Base-by-base conservation (phyloP, 2,113 vertebrate species). In the Pterophyllum scalare region DNA sequence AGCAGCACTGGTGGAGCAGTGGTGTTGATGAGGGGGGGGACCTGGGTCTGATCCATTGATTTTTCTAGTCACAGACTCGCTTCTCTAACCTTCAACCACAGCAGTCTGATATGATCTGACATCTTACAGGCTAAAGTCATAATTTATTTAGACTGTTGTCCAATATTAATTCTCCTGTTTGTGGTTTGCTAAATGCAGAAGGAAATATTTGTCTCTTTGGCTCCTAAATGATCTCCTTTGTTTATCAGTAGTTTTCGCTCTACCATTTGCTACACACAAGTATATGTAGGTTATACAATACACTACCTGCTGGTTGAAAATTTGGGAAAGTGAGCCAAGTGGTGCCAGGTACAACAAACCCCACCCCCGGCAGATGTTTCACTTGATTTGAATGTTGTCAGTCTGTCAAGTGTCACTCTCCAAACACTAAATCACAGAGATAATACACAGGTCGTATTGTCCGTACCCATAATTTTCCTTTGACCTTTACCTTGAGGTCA, bases 131-230 rank as follows among this genome's bases (percentile, higher is more conserved):
- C 43, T 28, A 52, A 49, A 43, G 19, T 70, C 65, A 70, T 70
- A 19, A 70, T 52, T 70, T 70, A 70, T 70, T 70, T 52, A 52
- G 65, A 70, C 65, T 20, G 24, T 70, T 70, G 43, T 20, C 65
- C 40, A 70, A 31, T 52, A 52, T 52, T 70, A 17, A 52, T 26
- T 70, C 15, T 70, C 24, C 46, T 70, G 15, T 70, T 70, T 70
- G 65, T 70, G 43, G 24, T 70, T 24, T 70, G 24, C 24, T 31
- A 31, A 70, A 24, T 70, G 65, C 65, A 70, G 43, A 70, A 70
- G 65, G 43, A 70, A 70, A 52, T 52, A 31, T 70, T 52, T 70
- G 13, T 46, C 49, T 70, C 64, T 67, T 14, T 28, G 13, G 1
- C 62, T 65, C 62, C 13, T 9, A 43, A 65, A 65, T 65, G 38